phyloP scores from a whole-genome alignment of 1,140 invertebrate species.

The Drosophila melanica region DNA sequence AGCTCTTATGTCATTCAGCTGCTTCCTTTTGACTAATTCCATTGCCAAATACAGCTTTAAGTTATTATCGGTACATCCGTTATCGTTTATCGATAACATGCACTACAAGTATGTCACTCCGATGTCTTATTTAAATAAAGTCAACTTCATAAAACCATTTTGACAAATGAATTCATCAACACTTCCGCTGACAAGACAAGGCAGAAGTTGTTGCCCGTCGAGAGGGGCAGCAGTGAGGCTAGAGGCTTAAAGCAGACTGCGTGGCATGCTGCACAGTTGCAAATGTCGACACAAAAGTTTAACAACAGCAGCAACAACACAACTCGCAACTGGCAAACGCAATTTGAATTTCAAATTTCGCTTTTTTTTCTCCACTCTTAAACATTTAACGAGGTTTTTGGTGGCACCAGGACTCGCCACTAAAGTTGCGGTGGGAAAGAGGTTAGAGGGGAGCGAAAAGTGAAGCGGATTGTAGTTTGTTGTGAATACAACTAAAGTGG shows the following conservation, averaged over 20 bases:
- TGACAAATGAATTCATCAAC: constrained; percentile 82
- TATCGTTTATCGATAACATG: constrained; percentile 3
- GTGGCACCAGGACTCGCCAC: constrained; percentile 38
- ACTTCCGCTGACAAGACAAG: constrained; percentile 65
- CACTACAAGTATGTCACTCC: not conserved
- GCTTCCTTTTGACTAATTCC: too few species aligned
- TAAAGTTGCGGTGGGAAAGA: constrained; percentile 7
- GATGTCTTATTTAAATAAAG: constrained; percentile 44
- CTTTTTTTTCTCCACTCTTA: constrained; percentile 17
- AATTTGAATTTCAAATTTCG: constrained; percentile 77
- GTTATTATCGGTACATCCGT: not conserved
- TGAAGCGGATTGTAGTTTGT: constrained; percentile 10
- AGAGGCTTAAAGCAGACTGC: not conserved
- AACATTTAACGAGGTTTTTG: constrained; percentile 70
- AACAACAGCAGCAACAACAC: constrained; percentile 35
- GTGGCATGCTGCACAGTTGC: constrained; percentile 46
- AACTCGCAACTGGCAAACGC: constrained; percentile 46
- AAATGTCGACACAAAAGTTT: constrained; percentile 42
- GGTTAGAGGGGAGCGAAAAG: not conserved
- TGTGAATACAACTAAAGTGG: constrained; percentile 28
- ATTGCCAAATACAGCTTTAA: too few species aligned
- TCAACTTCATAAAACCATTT: constrained; percentile 70
- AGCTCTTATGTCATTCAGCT: too few species aligned
- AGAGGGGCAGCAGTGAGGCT: not conserved
- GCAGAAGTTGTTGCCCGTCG: constrained; percentile 2